phyloP scores from a whole-genome alignment of 2,797 vertebrate species.

The Lophotriccus pileatus region DNA sequence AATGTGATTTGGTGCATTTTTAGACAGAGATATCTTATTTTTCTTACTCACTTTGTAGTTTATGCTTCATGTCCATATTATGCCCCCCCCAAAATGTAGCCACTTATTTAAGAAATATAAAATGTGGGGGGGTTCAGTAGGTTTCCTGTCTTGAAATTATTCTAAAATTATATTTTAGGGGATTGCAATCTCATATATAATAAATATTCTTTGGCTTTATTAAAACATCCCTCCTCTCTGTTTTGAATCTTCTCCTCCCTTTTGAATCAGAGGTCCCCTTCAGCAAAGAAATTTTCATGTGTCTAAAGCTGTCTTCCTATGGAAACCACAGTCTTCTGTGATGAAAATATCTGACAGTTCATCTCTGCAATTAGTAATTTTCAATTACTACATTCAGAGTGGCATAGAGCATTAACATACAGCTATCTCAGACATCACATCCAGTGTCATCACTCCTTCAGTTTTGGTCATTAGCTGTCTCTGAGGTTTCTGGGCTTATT shows the following conservation, averaged over 20 bases:
- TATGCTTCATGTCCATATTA: constrained; percentile 11
- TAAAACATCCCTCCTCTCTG: not conserved
- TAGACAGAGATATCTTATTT: not conserved
- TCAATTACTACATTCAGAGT: constrained; percentile 27
- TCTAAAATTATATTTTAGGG: not conserved
- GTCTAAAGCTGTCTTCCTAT: not conserved
- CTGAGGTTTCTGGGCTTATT: not conserved
- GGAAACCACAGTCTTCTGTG: not conserved
- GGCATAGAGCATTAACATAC: not conserved
- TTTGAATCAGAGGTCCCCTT: not conserved
- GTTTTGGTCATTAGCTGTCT: not conserved
- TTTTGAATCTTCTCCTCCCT: not conserved
- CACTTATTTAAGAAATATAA: not conserved
- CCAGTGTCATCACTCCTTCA: not conserved
- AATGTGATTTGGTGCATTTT: not conserved
- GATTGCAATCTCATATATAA: not conserved
- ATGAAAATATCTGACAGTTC: constrained; percentile 23
- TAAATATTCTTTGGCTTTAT: not conserved
- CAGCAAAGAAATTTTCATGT: not conserved
- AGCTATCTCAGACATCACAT: not conserved
- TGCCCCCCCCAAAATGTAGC: not conserved
- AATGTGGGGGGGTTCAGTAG: not conserved
- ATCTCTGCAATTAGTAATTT: constrained; percentile 49
- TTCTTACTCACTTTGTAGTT: not conserved
- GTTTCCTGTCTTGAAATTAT: constrained; percentile 44